Base-by-base conservation (phyloP, 2,113 vertebrate species). In the Anser brachyrhynchus region DNA sequence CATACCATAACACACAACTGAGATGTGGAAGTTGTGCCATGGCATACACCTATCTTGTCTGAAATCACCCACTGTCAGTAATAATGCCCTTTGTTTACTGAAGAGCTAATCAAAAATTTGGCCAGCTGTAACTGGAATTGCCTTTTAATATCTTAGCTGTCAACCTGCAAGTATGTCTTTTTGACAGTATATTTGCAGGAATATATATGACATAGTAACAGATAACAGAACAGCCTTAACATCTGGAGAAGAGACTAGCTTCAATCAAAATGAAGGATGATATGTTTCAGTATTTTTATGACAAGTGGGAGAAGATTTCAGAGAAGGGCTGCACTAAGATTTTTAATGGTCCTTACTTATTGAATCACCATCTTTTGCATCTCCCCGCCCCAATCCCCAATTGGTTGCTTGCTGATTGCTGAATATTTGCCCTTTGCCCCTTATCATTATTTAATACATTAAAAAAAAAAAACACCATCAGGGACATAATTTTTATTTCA, bases 361-460 rank as follows among this genome's bases (percentile, higher is more conserved):
- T 66, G 73, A 93, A 79, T 91, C 70, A 41, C 66, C 81, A 79
- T 65, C 18, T 87, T 64, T 74, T 62, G 28, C 84, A 29, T 57
- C 9, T n/a, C 74, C 74, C 18, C 54, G 17, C 37, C 22, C 52
- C 16, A 6, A 17, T 35, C 39, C 37, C 39, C 39, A 26, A 29
- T 83, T 95, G 72, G 76, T 91, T 92, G 61, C 80, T 76, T 75
- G 81, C 74, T 89, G 85, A 92, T 96, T 93, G 74, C 75, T 91
- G 85, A 87, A 93, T 96, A 91, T 94, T 96, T 95, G 85, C 90
- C 90, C 95, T 93, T 96, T 97, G 79, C 49, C 88, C 88, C 80
- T 70, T 87, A 94, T 95, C 77, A 76, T 95, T 87, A 86, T 94
- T 96, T 95, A 93, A 96, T 95, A 94, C 43, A 67, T 95, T 96